Evolutionary conservation across 1,140 invertebrate genomes (phyloP).

Genomic region (Bombus affinis): DNA sequence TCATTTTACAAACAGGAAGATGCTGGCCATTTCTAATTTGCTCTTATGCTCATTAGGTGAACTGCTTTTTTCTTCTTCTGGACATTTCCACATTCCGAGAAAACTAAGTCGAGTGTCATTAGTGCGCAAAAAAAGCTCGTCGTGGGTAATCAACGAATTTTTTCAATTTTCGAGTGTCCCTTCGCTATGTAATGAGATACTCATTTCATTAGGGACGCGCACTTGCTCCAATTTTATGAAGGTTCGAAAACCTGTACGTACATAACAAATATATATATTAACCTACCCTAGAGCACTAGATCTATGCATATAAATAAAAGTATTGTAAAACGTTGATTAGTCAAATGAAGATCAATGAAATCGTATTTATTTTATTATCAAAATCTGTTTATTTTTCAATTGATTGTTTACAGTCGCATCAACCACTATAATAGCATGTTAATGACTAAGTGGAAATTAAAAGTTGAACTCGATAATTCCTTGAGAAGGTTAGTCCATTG

Average conservation of each 20-base stretch:
- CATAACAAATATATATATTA: background rate
- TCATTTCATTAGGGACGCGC: background rate
- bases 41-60: background rate
- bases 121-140: background rate
- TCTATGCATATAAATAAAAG: background rate
- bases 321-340: background rate
- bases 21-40: background rate
- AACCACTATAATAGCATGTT: no score
- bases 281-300: background rate
- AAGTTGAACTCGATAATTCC: no score
- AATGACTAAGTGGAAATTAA: no score
- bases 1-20: background rate
- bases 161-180: slow-evolving; percentile 16
- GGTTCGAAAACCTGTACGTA: background rate
- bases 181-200: background rate
- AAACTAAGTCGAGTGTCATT: slow-evolving; percentile 8
- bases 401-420: no score
- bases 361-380: no score
- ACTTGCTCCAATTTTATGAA: background rate
- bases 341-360: no score
- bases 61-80: background rate
- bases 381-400: no score
- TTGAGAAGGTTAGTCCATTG: no score
- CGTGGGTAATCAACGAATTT: slow-evolving; percentile 13
- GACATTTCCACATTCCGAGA: background rate